Evolutionary conservation across 2,113 vertebrate genomes (phyloP).

Genomic region (Brachyistius frenatus): DNA sequence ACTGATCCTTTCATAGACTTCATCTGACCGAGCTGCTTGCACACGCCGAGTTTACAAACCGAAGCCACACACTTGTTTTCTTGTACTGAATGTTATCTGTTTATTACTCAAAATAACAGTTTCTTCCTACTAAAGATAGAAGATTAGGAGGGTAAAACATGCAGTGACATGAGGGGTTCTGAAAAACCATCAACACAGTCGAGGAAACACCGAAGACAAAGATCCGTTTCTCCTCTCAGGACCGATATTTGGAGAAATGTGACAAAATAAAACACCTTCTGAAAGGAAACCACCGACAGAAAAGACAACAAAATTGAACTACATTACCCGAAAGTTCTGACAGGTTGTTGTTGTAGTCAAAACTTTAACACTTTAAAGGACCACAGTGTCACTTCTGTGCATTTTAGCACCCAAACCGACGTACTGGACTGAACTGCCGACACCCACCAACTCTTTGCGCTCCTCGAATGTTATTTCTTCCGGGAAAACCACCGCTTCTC

Average conservation of each 20-base stretch:
- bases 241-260: not conserved
- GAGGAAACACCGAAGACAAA: conserved; percentile 24
- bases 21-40: not conserved
- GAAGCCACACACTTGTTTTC: not conserved
- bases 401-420: not conserved
- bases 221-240: conserved; percentile 6
- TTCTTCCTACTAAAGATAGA: conserved; percentile 64
- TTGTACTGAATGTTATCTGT: conserved; percentile 55
- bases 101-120: conserved; percentile 80
- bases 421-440: not conserved
- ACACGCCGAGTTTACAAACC: conserved; percentile 16
- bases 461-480: no score
- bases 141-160: conserved; percentile 66
- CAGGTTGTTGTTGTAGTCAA: conserved; percentile 6
- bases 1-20: no score
- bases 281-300: conserved; percentile 23
- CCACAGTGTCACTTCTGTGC: not conserved
- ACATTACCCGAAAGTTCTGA: conserved; percentile 6
- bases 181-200: conserved; percentile 30
- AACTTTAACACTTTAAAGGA: conserved; percentile 42
- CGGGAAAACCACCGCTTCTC: no score
- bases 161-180: conserved; percentile 56
- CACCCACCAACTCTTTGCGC: rapidly evolving
- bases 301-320: conserved; percentile 36
- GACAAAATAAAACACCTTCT: conserved; percentile 29